Base-by-base conservation (phyloP, 2,113 vertebrate species). In the Thunnus maccoyii region DNA sequence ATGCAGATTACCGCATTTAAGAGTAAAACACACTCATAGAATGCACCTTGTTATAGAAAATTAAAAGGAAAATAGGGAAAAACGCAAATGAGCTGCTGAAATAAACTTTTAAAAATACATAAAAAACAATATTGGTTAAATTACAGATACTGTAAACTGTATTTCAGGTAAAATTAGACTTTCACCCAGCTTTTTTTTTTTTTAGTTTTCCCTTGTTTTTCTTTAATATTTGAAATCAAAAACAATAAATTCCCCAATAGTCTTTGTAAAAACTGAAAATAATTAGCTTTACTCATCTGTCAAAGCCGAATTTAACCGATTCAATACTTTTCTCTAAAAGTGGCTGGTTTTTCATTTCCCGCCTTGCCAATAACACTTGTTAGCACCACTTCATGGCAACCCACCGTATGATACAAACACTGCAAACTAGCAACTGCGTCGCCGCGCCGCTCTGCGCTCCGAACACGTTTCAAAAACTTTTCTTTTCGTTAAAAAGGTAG, bases 331-430 rank as follows among this genome's bases (percentile, higher is more conserved):
- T 22, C 58, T 25, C 22, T 22, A 22, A 22, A 41, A 4, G 44
- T 64, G 41, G 69, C 71, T 78, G 44, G 41, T 48, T 76, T 66
- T 8, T 8, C 14, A 41, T 41, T 14, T 56, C 22, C 55, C 17
- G 0, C 64, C 41, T 65, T 17, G 58, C 72, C 44, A 55, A 1
- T 52, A 76, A 75, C 70, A 70, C 74, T 20, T 36, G 11, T 69
- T 71, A 78, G 57, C 72, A 72, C 78, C 83, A 72, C 44, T n/a
- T 72, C 15, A 51, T 32, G 8, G 36, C 36, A 41, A 41, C 36
- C 9, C 36, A 9, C 36, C 36, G 36, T 41, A 8, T 41, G 9
- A 30, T 22, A 48, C 11, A 57, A 84, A 83, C 80, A 76, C 76
- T 51, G 80, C 72, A 71, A 76, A 74, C 14, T 58, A 64, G 56